phyloP scores from a whole-genome alignment of 2,888 invertebrate genomes.

The Cistogaster globosa region DNA sequence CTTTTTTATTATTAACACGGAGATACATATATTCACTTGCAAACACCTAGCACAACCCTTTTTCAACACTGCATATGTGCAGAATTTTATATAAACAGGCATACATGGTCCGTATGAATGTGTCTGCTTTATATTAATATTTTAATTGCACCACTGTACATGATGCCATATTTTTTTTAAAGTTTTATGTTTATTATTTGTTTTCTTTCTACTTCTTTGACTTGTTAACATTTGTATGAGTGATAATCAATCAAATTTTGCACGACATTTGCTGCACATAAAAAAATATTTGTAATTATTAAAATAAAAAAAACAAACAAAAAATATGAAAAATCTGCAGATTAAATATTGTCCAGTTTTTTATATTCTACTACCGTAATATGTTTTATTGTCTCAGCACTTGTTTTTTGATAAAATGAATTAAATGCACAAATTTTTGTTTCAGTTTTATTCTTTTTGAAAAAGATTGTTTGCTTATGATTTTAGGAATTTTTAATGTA shows the following conservation, averaged over 20 bases:
- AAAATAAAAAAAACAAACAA: constrained; percentile 18
- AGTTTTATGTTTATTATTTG: constrained; percentile 47
- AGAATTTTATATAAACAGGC: neutral
- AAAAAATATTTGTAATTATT: constrained; percentile 16
- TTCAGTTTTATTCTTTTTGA: neutral
- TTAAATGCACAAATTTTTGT: constrained; percentile 62
- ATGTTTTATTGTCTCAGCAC: constrained; percentile 68
- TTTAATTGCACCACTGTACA: constrained; percentile 62
- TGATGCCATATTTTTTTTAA: constrained; percentile 58
- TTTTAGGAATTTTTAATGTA: constrained; percentile 14
- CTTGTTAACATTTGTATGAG: constrained; percentile 55
- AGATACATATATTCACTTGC: neutral
- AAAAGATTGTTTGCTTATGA: constrained; percentile 23
- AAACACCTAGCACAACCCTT: constrained; percentile 5
- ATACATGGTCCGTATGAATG: constrained; percentile 1
- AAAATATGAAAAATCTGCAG: constrained; percentile 37
- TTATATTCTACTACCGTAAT: constrained; percentile 44
- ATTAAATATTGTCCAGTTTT: constrained; percentile 49
- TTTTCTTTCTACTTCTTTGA: constrained; percentile 40
- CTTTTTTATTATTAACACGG: constrained; percentile 18
- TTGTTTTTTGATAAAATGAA: constrained; percentile 59
- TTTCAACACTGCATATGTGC: neutral
- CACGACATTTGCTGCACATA: constrained; percentile 68
- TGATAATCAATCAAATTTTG: constrained; percentile 61
- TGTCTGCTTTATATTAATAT: constrained; percentile 24